phyloP scores from a whole-genome alignment of 2,113 vertebrate species.

The Proteles cristata region DNA sequence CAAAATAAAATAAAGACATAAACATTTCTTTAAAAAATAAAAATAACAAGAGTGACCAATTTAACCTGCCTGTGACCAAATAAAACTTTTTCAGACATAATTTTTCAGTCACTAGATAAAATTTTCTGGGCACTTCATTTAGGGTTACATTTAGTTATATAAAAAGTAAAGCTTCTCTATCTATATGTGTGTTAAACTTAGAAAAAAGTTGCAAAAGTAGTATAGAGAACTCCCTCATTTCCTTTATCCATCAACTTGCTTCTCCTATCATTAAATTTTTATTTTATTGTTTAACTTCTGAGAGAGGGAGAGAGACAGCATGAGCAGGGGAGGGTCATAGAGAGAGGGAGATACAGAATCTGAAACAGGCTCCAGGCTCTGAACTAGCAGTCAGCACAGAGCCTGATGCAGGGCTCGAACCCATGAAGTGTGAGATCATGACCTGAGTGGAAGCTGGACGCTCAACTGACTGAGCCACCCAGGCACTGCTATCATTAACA shows the following conservation, averaged over 20 bases:
- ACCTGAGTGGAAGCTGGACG: too few species aligned
- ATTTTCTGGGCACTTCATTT: background rate
- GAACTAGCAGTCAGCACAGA: too few species aligned
- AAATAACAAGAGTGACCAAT: constrained; percentile 34
- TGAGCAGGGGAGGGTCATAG: too few species aligned
- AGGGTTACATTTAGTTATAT: constrained; percentile 22
- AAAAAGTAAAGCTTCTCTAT: constrained; percentile 14
- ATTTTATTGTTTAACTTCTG: too few species aligned
- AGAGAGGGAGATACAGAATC: too few species aligned
- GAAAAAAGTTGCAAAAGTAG: constrained; percentile 16
- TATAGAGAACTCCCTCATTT: background rate
- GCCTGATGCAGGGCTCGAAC: too few species aligned
- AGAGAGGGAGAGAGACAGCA: too few species aligned
- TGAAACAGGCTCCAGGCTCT: too few species aligned
- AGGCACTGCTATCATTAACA: background rate
- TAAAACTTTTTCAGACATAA: constrained; percentile 17
- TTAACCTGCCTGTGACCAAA: constrained; percentile 1
- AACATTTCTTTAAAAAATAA: too few species aligned
- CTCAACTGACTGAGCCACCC: too few species aligned
- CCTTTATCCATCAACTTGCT: background rate
- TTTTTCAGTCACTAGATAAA: constrained; percentile 23
- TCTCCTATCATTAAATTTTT: background rate
- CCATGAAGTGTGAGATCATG: too few species aligned
- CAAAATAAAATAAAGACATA: too few species aligned
- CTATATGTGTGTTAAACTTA: background rate